Evolutionary conservation across 2,797 vertebrate species (phyloP), one percentile per base, ranked within the genome.

Genomic region (Amazona ochrocephala): DNA sequence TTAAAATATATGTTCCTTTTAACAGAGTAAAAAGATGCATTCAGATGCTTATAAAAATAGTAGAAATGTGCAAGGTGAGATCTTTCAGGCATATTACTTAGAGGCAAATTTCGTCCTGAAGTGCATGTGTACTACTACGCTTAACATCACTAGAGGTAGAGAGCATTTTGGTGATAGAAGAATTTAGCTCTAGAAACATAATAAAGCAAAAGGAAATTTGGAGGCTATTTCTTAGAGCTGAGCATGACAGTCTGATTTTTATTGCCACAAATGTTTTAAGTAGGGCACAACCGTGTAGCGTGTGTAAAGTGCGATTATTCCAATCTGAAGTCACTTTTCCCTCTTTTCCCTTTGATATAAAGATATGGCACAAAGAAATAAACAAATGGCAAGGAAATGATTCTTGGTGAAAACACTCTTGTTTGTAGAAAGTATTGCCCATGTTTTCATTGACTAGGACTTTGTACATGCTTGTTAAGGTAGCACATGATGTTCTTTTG

Each of bases 301-400:
- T 83, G 21, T 42, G 42, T 65, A 16, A 94, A 94, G 9, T 11
- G 1, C 45, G 51, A 42, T 73, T 87, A 65, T 68, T 89, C 51
- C 61, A 71, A 23, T 44, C 62, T 65, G 65, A 81, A 68, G 71
- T 72, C 26, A 39, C 26, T 32, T 82, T 81, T 65, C 19, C 22
- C 44, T 72, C 50, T 51, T 89, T 64, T 73, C 32, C 51, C 24
- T 60, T 29, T n/a, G 16, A n/a, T 66, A 37, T 16, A 71, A 77
- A 67, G 12, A 26, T 70, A 15, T 1, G 6, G 6, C 66, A n/a
- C 0, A 0, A 71, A 80, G 27, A 58, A 50, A 41, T 65, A 26
- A 13, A 26, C 10, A 75, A 78, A 20, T 8, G 8, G 32, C 45
- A 22, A 83, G 70, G 16, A 66, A 85, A 62, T 70, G 65, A 44